Conservation (phyloP, 30 jellyfish, hydroid and myxozoan genomes). For the Cassiopea xamachana region DNA sequence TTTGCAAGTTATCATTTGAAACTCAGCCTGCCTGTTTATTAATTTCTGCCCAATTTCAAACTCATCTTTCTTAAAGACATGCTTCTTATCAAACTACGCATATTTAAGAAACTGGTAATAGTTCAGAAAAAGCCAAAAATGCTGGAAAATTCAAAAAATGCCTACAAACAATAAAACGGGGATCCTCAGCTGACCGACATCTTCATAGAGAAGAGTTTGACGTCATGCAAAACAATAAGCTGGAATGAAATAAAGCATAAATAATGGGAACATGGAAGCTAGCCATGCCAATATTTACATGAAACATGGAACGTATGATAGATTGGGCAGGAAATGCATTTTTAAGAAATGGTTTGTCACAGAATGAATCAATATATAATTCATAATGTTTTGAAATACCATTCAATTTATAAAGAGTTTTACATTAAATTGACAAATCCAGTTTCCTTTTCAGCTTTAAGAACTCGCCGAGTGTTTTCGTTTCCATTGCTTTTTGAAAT, state of each 20-base stretch:
- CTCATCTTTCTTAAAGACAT: no score
- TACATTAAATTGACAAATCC: slow-evolving; percentile 53
- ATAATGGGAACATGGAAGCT: neutral
- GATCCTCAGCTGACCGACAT: neutral
- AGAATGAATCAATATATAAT: neutral
- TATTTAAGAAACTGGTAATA: no score
- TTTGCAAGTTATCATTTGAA: no score
- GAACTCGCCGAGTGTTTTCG: slow-evolving; percentile 65
- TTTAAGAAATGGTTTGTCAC: neutral
- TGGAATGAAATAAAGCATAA: neutral
- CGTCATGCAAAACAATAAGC: neutral
- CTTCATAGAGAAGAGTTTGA: neutral
- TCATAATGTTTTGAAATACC: slow-evolving; percentile 29
- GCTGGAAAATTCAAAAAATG: no score
- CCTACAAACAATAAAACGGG: neutral
- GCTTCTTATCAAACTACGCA: no score
- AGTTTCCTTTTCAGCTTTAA: slow-evolving; percentile 44
- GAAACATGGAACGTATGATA: neutral
- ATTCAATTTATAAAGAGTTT: neutral
- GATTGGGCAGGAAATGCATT: slow-evolving; percentile 9
- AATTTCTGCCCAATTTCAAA: no score
- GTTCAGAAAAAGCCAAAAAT: no score
- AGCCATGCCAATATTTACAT: neutral
- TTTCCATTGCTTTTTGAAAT: slow-evolving; percentile 63
- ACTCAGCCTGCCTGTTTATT: no score